Evolutionary conservation across 2,113 vertebrate genomes (phyloP).

Genomic region (Rattus norvegicus): GRCr8 NC_086039.1:109619501-109620000

Average conservation of each 20-base stretch:
- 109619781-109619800: neutral
- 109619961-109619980: slow-evolving; percentile 15
- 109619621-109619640: neutral
- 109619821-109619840: neutral
- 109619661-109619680: neutral
- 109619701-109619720: neutral
- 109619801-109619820: neutral
- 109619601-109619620: neutral
- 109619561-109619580: neutral
- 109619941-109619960: neutral
- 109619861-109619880: neutral
- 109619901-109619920: neutral
- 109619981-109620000: neutral
- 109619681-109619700: neutral
- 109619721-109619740: neutral
- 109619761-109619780: neutral
- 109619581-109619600: neutral
- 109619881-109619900: neutral
- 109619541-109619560: neutral
- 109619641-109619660: neutral
- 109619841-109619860: neutral
- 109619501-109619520: neutral
- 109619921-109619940: neutral
- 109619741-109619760: neutral
- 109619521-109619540: neutral